Conservation (phyloP, 2,888 invertebrate species). For the Sesia bembeciformis region DNA sequence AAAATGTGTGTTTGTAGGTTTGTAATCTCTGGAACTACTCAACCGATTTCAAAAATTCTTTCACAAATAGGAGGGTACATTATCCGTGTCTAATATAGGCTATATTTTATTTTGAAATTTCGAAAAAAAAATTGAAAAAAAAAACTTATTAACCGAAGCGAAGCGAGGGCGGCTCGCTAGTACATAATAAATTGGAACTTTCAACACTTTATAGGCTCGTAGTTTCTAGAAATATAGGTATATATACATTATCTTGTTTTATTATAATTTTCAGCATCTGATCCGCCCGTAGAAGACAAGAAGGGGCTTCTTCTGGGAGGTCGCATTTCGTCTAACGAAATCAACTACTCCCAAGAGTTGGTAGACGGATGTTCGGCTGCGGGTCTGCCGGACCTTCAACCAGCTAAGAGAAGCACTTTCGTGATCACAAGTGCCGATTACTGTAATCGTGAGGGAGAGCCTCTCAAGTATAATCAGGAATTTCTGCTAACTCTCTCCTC, state of each 20-base stretch:
- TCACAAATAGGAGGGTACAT: no score
- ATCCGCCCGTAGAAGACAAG: conserved; percentile 39
- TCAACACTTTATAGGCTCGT: neutral
- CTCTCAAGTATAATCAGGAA: conserved; percentile 57
- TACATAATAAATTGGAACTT: neutral
- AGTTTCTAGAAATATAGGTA: no score
- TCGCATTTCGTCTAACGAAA: conserved; percentile 48
- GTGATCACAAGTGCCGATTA: conserved; percentile 57
- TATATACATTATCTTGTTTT: no score
- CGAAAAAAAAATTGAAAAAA: no score
- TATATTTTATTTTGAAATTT: no score
- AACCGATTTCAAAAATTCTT: no score
- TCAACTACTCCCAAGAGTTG: conserved; percentile 50
- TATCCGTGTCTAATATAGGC: no score
- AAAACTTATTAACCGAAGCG: no score
- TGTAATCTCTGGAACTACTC: no score
- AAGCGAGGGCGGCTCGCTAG: no score
- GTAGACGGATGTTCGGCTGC: conserved; percentile 49
- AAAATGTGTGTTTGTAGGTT: no score
- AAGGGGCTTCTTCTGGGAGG: conserved; percentile 51
- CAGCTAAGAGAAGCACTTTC: conserved; percentile 41
- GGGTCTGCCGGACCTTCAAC: conserved; percentile 24
- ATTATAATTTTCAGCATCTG: conserved; percentile 26
- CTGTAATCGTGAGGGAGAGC: conserved; percentile 48
- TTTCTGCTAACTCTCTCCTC: conserved; percentile 50